Evolutionary conservation across 92 coral and sea anemone genomes (phyloP), one percentile per base, ranked within the genome.

Genomic region (Hydrozoanthus gracilis): DNA sequence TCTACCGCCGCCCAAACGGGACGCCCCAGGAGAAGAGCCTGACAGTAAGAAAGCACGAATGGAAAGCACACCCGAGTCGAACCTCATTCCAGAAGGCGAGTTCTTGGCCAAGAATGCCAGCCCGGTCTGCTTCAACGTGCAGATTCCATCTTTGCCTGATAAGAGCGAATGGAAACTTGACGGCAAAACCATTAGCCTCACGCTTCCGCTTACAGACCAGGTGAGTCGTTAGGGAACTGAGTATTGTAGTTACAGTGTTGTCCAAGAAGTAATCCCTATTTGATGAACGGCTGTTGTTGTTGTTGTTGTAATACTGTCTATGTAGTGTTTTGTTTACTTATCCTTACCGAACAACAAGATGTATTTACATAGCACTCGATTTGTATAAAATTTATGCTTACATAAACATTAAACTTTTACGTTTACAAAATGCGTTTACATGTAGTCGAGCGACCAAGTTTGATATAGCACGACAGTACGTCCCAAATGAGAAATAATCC

Each of bases 131-230:
- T 96, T 96, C 83, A 95, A 92, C 67, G 98, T 96, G 9, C 98
- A 93, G 84, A 90, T 96, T 18, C 99, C 99, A 58, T 85, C 86
- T 27, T 80, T 96, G 86, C 99, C 98, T 4, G 99, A 96, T 45
- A 96, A 96, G 87, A 60, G 93, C 79, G 99, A 96, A 88, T 96
- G 99, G 99, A 95, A 91, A 71, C 92, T 95, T 51, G 96, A 95
- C 69, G 99, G 99, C 10, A 93, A 89, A 61, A 88, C 96, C 69
- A 92, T 96, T 76, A 90, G 86, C 76, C 93, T 96, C 56, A 93
- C 97, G 0, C 88, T 96, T 44, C 98, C 99, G 54, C 93, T 91
- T 6, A 93, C 97, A 51, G 99, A 96, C 87, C 98, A 94, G 97
- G 99, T 96, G 14, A 67, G 96, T 83, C 39, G 39, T 64, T 20